phyloP scores from a whole-genome alignment of 1,140 invertebrate genomes.

The Caerostris extrusa region DNA sequence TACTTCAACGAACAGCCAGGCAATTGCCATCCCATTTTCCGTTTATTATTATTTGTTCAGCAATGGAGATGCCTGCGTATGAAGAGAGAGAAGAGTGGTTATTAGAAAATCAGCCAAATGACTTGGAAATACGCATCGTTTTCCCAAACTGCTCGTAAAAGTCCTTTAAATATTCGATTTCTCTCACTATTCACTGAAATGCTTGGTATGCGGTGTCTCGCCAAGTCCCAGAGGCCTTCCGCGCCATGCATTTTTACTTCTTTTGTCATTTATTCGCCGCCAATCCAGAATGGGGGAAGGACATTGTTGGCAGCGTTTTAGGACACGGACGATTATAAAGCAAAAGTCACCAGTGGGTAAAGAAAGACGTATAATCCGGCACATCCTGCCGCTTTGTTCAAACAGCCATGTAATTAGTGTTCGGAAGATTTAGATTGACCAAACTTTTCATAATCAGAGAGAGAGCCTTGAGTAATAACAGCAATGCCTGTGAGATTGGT shows the following conservation, averaged over 20 bases:
- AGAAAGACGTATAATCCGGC: neutral
- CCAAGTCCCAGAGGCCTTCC: neutral
- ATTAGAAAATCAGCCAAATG: constrained; percentile 51
- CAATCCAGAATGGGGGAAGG: neutral
- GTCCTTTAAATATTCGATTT: constrained; percentile 57
- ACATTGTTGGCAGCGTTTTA: neutral
- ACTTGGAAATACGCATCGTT: constrained; percentile 19
- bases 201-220: neutral
- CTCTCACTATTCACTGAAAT: constrained; percentile 13
- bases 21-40: constrained; percentile 28
- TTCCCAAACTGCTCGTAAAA: constrained; percentile 60
- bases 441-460: constrained; percentile 69
- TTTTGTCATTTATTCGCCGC: neutral
- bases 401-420: constrained; percentile 52
- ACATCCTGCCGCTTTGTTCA: constrained; percentile 40
- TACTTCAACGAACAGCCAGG: neutral
- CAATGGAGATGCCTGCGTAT: neutral
- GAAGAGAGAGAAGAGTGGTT: neutral
- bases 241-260: neutral
- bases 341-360: constrained; percentile 56
- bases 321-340: constrained; percentile 20
- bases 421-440: constrained; percentile 68
- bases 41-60: constrained; percentile 47
- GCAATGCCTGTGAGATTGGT: constrained; percentile 16
- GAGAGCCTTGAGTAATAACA: constrained; percentile 27